phyloP scores from a whole-genome alignment of 2,113 vertebrate species.

The Connochaetes taurinus region DNA sequence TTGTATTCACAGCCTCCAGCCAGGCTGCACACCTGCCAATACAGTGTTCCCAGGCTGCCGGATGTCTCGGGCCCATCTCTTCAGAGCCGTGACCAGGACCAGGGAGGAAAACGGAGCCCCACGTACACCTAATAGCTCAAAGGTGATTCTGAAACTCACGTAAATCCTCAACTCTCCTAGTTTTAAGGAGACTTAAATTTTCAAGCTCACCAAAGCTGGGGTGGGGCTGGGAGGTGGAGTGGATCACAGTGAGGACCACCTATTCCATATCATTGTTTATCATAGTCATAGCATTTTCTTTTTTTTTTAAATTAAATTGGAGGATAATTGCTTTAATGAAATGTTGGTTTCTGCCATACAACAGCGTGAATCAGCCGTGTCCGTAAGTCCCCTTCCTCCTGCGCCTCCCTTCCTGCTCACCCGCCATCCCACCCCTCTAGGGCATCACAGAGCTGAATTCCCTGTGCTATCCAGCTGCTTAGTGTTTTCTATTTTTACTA shows the following conservation, averaged over 20 bases:
- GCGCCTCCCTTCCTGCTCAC: background rate
- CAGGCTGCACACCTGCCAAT: background rate
- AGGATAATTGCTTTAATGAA: background rate
- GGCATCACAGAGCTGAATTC: background rate
- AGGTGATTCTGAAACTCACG: background rate
- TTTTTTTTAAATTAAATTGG: background rate
- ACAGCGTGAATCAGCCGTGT: background rate
- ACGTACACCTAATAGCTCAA: background rate
- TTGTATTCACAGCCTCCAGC: background rate
- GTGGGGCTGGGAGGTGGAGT: background rate
- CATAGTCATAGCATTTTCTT: background rate
- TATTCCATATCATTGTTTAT: background rate
- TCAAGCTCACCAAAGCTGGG: background rate
- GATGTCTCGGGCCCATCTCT: background rate
- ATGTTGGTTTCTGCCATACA: background rate
- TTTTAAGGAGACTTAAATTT: background rate
- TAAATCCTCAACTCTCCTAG: background rate
- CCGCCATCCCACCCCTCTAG: background rate
- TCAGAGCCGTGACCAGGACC: background rate
- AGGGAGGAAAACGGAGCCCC: accelerated
- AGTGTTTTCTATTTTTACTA: background rate
- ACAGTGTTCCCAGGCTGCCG: background rate
- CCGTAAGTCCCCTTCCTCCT: background rate
- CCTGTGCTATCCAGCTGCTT: background rate
- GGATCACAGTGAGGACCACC: background rate